Conservation (phyloP, 2,113 vertebrate genomes). For the Passer montanus region DNA sequence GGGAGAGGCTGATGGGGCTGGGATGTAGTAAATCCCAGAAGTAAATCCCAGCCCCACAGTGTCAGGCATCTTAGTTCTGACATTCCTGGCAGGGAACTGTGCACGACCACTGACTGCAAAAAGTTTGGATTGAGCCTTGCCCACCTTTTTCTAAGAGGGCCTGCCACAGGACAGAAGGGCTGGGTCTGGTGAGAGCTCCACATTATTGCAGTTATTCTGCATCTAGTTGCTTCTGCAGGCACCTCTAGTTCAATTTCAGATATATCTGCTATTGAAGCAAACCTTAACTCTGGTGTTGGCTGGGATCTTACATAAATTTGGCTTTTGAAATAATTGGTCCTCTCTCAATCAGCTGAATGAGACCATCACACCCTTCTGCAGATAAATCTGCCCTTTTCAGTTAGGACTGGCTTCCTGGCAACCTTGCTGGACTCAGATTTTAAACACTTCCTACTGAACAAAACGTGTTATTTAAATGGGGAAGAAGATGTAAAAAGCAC, state of each 20-base stretch:
- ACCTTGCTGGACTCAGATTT: conserved; percentile 17
- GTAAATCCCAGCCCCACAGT: neutral
- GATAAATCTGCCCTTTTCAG: conserved; percentile 31
- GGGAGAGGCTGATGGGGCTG: neutral
- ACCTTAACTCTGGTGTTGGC: neutral
- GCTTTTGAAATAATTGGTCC: neutral
- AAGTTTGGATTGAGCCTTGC: neutral
- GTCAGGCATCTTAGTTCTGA: neutral
- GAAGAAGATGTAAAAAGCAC: neutral
- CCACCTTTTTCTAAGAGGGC: neutral
- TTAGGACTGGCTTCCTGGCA: neutral
- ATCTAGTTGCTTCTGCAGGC: neutral
- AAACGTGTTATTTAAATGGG: conserved; percentile 33
- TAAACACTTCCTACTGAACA: conserved; percentile 20
- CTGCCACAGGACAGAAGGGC: neutral
- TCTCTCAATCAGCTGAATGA: neutral
- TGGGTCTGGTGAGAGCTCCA: neutral
- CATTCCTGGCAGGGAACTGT: neutral
- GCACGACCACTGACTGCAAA: neutral
- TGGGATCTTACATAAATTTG: neutral
- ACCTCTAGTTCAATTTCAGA: neutral
- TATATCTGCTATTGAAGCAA: neutral
- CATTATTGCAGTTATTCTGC: neutral
- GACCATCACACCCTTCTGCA: neutral
- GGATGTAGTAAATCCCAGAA: neutral